These are phyloP conservation scores for Dryobates pubescens DNA, from an alignment of 2,797 vertebrate genomes.

Conservation along the genomic window DNA sequence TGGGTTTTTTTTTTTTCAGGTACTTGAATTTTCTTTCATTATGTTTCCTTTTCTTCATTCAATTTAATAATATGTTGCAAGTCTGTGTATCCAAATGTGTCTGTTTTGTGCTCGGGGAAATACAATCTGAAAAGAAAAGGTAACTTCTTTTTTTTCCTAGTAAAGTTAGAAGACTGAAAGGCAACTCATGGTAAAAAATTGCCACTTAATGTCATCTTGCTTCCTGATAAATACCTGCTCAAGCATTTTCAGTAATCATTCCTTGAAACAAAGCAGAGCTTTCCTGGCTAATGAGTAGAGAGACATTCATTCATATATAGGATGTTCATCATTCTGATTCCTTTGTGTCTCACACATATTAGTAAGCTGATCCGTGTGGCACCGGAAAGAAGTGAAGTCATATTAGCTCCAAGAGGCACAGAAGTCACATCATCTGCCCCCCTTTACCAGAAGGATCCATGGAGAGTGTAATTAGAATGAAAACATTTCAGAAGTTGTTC, in stretches of 20 bases:
- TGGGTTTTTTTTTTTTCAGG: slow-evolving; percentile 13
- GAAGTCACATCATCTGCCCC: background rate
- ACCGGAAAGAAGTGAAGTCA: background rate
- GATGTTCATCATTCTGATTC: slow-evolving; percentile 25
- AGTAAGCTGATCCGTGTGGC: background rate
- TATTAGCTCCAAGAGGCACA: background rate
- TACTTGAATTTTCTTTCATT: slow-evolving; percentile 62
- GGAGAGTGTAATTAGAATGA: background rate
- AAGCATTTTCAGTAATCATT: slow-evolving; percentile 63
- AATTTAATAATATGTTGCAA: slow-evolving; percentile 66
- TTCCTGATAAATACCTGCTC: slow-evolving; percentile 61
- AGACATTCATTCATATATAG: slow-evolving; percentile 53
- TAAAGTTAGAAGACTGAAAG: slow-evolving; percentile 64
- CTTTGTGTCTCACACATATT: slow-evolving; percentile 6
- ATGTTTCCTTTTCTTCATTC: slow-evolving; percentile 55
- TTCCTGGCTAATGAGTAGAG: slow-evolving; percentile 60
- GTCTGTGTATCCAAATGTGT: slow-evolving; percentile 69
- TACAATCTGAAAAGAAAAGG: slow-evolving; percentile 49
- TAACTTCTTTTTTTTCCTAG: slow-evolving; percentile 55
- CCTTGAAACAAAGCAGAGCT: slow-evolving; percentile 61
- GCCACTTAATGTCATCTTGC: slow-evolving; percentile 63
- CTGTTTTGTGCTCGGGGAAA: slow-evolving; percentile 65
- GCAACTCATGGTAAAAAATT: slow-evolving; percentile 72
- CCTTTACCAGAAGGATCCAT: background rate
- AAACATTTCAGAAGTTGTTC: background rate